Base-by-base conservation (phyloP, 2,888 invertebrate species). In the Julus scandinavius region DNA sequence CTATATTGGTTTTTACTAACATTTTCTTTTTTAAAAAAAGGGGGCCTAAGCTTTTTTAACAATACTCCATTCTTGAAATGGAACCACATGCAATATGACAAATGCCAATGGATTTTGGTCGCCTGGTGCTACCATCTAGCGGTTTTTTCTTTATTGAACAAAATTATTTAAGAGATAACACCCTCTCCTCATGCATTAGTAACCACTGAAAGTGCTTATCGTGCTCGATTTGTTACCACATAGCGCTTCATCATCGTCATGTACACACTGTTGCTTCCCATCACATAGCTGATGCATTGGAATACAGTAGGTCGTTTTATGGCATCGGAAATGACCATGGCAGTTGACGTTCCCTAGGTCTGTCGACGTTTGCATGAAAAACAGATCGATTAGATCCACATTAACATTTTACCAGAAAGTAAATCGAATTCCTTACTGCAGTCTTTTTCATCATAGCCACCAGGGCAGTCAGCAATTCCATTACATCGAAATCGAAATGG, bases 241-340 rank as follows among this genome's bases (percentile, higher is more conserved):
- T 11, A 91, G 88, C 63, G 89, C 88, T 90, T 91, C 91, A 87
- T 91, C 91, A 83, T 91, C 91, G 11, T 90, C 90, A 80, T 90
- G 85, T 13, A 90, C 90, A 88, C 91, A 91, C 54, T 91, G 91
- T 45, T 89, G 87, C 29, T 90, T 89, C 20, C 90, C 91, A 88
- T 91, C 91, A 83, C 91, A 91, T 0, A 91, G 85, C 89, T 91
- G 90, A 84, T 89, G 89, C 15, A 90, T 84, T 7, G 91, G 90
- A 49, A 91, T 89, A 87, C 91, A 91, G 29, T 90, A 90, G 38
- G 90, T 90, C 20, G 89, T 89, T 85, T 91, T 90, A 88, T 90
- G 90, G 72, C 91, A 91, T 50, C 90, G 90, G 89, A 91, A 91
- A 85, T 90, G 90, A 17, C 90, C 91, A 17, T 90, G 90, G 88